These are phyloP conservation scores for Drosophila funebris DNA, from an alignment of 1,140 invertebrate genomes.

Conservation along the genomic window DNA sequence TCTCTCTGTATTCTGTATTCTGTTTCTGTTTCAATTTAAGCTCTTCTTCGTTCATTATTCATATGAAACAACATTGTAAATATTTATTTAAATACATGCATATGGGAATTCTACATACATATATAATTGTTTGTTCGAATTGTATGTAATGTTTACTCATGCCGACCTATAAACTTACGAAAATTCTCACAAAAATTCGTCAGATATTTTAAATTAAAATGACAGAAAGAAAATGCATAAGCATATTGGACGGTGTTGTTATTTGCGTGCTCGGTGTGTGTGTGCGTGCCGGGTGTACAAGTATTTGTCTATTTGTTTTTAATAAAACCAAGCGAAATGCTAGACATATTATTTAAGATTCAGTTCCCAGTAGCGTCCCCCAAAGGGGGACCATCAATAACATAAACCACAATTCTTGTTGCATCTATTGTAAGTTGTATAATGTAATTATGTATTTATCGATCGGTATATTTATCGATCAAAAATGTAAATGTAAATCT, in stretches of 20 bases:
- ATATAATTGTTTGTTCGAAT: background rate
- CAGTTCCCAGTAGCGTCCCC: constrained; percentile 4
- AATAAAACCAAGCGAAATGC: constrained; percentile 31
- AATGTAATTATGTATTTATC: background rate
- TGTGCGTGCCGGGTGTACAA: constrained; percentile 10
- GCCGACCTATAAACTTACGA: constrained; percentile 25
- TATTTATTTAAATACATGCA: background rate
- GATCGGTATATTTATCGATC: background rate
- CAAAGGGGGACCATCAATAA: background rate
- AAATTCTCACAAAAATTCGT: constrained; percentile 42
- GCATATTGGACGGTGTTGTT: constrained; percentile 6
- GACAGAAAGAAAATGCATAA: constrained; percentile 44
- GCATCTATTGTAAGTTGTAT: too few species aligned
- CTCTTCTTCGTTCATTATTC: constrained; percentile 25
- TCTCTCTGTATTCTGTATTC: background rate
- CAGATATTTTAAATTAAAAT: constrained; percentile 50
- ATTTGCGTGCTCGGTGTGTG: constrained; percentile 5
- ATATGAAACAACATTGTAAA: constrained; percentile 6
- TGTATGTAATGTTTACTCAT: constrained; percentile 18
- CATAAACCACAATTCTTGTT: too few species aligned
- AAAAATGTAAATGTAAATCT: too few species aligned
- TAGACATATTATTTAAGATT: constrained; percentile 20
- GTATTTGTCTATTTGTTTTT: constrained; percentile 43
- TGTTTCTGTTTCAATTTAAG: constrained; percentile 13
- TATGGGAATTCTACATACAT: background rate